Conservation (phyloP, 2,113 vertebrate genomes). For the Theristicus caerulescens region DNA sequence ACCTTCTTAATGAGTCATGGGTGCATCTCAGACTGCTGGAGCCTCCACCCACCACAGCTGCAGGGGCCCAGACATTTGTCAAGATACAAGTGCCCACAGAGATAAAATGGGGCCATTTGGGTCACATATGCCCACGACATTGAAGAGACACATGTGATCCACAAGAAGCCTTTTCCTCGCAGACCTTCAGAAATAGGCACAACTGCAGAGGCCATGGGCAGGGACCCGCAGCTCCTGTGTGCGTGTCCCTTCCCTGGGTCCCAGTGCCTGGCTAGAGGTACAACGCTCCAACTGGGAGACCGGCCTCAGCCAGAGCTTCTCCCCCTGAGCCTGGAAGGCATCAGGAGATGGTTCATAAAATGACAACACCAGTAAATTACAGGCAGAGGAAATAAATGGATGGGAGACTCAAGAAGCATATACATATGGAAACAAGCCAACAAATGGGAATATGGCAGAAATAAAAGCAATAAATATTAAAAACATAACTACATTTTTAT, state of each 20-base stretch:
- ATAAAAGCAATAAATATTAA: neutral
- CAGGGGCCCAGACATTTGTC: neutral
- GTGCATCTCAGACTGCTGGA: neutral
- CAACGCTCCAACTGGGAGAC: fast-evolving
- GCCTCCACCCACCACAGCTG: neutral
- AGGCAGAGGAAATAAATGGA: neutral
- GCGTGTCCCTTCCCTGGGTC: fast-evolving
- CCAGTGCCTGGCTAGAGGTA: fast-evolving
- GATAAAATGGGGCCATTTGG: neutral
- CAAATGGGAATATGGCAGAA: neutral
- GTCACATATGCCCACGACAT: neutral
- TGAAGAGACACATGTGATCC: neutral
- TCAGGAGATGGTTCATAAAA: neutral
- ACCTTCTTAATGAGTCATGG: neutral
- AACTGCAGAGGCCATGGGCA: neutral
- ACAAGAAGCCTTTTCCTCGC: neutral
- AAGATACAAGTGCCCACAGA: neutral
- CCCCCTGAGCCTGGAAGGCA: neutral
- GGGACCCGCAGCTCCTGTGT: fast-evolving
- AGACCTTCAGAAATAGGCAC: neutral
- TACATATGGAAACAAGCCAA: neutral
- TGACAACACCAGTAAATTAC: neutral
- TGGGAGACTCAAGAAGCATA: neutral
- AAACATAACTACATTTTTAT: neutral
- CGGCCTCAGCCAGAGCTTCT: neutral